Evolutionary conservation across 2,797 vertebrate genomes (phyloP), one percentile per base, ranked within the genome.

Genomic region (Astyanax mexicanus): DNA sequence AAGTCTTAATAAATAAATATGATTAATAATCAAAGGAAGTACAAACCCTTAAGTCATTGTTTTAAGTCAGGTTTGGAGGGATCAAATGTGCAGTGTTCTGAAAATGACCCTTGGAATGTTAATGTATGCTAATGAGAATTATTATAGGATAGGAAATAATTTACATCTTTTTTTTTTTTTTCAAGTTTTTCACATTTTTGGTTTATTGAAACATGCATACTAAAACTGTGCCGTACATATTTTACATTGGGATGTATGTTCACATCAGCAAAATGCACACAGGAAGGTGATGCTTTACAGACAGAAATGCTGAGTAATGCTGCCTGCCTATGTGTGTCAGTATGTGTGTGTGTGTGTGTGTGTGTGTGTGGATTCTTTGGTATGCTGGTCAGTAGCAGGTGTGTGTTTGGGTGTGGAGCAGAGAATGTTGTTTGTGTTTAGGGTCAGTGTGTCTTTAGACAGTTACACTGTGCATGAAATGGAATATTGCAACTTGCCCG

Each of bases 341-440:
- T 60, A 9, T 38, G n/a, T 44, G 27, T 21, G 23, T 11, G n/a
- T n/a, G 6, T 47, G n/a, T n/a, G n/a, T n/a, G n/a, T n/a, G n/a
- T n/a, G n/a, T n/a, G n/a, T n/a, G 27, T 21, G 23, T 11, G 40
- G 21, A 25, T 19, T 25, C 2, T 65, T 66, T 78, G 67, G 67
- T 75, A 62, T 72, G 55, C 40, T 51, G 68, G 45, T 75, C 57
- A 75, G 61, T 35, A 67, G 68, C 72, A 80, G 75, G 82, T 81
- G 78, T 74, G 32, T 72, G 49, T 74, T 52, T 81, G 79, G 80
- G 79, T 85, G 81, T 75, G 37, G 82, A 70, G 52, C n/a, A 11
- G 69, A 66, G 66, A 80, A 83, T 85, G 83, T 85, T 54, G 61
- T 84, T 83, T 75, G 82, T 45, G 68, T 72, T 60, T 55, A 70